A percentile compares a stretch with the other conserved stretches of the same genome.
Conservation (phyloP, 2,797 vertebrate genomes). For the Amblyopsis hoosieri region DNA sequence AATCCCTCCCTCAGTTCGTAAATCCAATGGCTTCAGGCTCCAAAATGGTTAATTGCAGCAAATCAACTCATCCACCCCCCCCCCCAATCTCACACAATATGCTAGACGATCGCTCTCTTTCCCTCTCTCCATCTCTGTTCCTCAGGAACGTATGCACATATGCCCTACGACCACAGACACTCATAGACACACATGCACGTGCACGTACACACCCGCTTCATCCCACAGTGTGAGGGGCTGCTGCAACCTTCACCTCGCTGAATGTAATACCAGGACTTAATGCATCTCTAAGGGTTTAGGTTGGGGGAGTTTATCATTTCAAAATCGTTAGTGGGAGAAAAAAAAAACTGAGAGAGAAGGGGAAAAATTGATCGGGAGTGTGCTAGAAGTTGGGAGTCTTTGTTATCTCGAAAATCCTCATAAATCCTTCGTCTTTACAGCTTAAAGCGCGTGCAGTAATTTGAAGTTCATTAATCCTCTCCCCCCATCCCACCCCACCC, state of each 20-base stretch:
- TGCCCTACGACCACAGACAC: neutral
- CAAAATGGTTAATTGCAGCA: conserved; percentile 81
- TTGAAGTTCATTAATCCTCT: conserved; percentile 98
- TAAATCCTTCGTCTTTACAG: conserved; percentile 99
- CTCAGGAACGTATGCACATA: conserved; percentile 53
- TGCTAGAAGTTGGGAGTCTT: conserved; percentile 97
- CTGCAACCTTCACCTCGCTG: conserved; percentile 84
- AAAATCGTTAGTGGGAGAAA: conserved; percentile 88
- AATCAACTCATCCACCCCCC: conserved; percentile 71
- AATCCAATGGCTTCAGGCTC: conserved; percentile 78
- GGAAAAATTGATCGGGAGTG: conserved; percentile 95
- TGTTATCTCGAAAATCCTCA: conserved; percentile 98
- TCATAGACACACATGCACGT: conserved; percentile 4
- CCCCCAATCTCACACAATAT: conserved; percentile 14
- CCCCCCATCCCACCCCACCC: conserved; percentile 46
- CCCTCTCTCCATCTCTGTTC: conserved; percentile 14
- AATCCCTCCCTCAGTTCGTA: conserved; percentile 66
- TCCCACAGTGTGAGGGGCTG: conserved; percentile 77
- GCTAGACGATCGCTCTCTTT: conserved; percentile 19
- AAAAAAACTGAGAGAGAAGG: conserved; percentile 72
- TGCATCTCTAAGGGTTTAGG: conserved; percentile 85
- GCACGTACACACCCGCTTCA: conserved; percentile 60
- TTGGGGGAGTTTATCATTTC: conserved; percentile 91
- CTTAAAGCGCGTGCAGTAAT: conserved; percentile 95
- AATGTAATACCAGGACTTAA: conserved; percentile 87